A percentile compares a stretch with the other conserved stretches of the same genome.
phyloP scores from a whole-genome alignment of 2,888 invertebrate species.

The Trisateles emortualis region DNA sequence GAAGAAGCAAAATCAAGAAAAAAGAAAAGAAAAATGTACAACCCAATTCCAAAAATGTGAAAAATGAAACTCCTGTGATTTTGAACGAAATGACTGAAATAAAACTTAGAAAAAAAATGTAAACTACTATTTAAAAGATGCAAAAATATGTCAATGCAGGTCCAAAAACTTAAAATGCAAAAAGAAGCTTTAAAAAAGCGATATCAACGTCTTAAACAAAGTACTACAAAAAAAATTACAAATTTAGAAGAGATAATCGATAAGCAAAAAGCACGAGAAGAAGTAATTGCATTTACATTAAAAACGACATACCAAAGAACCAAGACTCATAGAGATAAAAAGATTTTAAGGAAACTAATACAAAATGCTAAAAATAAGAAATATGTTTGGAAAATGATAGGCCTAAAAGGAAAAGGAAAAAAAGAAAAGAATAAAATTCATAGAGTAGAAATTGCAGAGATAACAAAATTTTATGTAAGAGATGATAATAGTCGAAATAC shows the following conservation, averaged over 20 bases:
- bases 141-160: neutral
- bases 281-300: neutral
- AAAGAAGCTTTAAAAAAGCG: constrained; percentile 1
- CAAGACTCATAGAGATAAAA: neutral
- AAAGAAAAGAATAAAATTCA: constrained; percentile 7
- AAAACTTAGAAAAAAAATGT: no score
- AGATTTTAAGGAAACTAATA: neutral
- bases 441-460: constrained; percentile 19
- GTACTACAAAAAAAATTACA: neutral
- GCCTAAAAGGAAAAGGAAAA: constrained; percentile 1
- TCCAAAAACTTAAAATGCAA: neutral
- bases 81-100: neutral
- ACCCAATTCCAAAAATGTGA: neutral
- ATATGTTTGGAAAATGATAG: constrained; percentile 1
- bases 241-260: neutral
- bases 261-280: neutral
- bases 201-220: neutral
- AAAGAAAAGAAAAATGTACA: neutral
- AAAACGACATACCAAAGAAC: neutral
- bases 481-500: constrained; percentile 34
- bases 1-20: constrained; percentile 6
- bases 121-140: neutral
- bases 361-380: neutral
- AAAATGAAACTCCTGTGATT: neutral
- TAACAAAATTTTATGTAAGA: constrained; percentile 23